These are phyloP conservation scores for Chelon labrosus DNA, from an alignment of 2,797 vertebrate genomes.

Conservation along the genomic window DNA sequence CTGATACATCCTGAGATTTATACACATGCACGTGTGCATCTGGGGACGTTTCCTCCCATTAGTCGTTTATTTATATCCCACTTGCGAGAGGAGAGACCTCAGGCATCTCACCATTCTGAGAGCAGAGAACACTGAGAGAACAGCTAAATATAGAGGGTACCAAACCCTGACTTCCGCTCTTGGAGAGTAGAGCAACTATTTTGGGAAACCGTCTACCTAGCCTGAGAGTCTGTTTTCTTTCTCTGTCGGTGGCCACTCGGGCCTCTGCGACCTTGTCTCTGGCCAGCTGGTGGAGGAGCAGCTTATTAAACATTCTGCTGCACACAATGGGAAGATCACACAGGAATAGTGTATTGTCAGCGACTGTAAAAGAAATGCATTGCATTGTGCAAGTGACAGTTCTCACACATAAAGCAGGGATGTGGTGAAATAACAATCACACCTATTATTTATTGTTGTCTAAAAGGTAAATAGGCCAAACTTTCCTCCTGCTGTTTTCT, in stretches of 20 bases:
- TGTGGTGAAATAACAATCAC: slow-evolving; percentile 22
- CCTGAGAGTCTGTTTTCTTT: slow-evolving; percentile 52
- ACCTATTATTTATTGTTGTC: slow-evolving; percentile 50
- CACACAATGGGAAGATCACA: slow-evolving; percentile 52
- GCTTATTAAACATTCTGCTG: slow-evolving; percentile 19
- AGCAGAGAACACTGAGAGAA: slow-evolving; percentile 32
- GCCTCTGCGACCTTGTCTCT: slow-evolving; percentile 66
- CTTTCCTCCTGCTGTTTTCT: slow-evolving; percentile 33
- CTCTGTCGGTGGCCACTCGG: slow-evolving; percentile 51
- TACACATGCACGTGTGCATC: slow-evolving; percentile 20
- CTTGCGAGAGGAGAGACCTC: slow-evolving; percentile 27
- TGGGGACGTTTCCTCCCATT: slow-evolving; percentile 58
- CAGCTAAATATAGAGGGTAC: slow-evolving; percentile 70
- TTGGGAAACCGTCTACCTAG: slow-evolving; percentile 42
- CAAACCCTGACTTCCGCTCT: slow-evolving; percentile 67
- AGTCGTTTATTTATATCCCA: slow-evolving; percentile 55
- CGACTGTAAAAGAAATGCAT: slow-evolving; percentile 37
- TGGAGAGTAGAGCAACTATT: slow-evolving; percentile 67
- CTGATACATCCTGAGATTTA: not conserved
- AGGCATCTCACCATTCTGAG: slow-evolving; percentile 42
- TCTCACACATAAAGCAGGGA: slow-evolving; percentile 38
- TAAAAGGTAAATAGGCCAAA: not conserved
- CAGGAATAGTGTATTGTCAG: slow-evolving; percentile 33
- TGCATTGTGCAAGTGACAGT: not conserved
- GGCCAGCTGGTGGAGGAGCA: slow-evolving; percentile 51